A percentile compares a stretch with the other conserved stretches of the same genome.
Evolutionary conservation across 2,113 vertebrate species (phyloP).

Genomic region (Cyanoderma ruficeps): DNA sequence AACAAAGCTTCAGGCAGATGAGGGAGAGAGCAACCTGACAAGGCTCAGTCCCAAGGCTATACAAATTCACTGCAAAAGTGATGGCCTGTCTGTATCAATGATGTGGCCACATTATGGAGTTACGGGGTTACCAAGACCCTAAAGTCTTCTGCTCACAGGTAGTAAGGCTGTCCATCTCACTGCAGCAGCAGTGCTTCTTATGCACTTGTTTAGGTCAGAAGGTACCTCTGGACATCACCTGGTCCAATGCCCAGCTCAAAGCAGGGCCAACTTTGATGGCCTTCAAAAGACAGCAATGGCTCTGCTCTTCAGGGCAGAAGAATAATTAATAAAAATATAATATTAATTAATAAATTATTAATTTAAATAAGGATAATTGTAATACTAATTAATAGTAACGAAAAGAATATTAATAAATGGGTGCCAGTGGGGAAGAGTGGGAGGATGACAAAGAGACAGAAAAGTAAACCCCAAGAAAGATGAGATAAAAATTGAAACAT

Average conservation of each 20-base stretch:
- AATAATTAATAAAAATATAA: too few relatives aligned
- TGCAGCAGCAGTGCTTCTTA: not conserved
- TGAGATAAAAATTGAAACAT: not conserved
- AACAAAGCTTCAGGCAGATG: not conserved
- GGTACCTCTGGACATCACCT: not conserved
- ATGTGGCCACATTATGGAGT: not conserved
- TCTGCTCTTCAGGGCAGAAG: not conserved
- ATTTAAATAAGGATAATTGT: not conserved
- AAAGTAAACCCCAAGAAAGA: not conserved
- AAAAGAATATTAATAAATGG: not conserved
- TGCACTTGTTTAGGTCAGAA: not conserved
- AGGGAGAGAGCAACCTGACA: not conserved
- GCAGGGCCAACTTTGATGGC: not conserved
- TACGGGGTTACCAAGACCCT: not conserved
- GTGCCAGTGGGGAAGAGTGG: accelerated
- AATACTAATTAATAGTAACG: not conserved
- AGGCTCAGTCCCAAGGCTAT: not conserved
- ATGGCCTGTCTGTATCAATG: not conserved
- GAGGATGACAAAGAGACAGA: not conserved
- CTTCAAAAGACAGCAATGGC: not conserved
- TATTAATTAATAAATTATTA: too few relatives aligned
- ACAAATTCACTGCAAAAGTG: not conserved
- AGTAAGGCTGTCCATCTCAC: not conserved
- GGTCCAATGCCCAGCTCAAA: not conserved
- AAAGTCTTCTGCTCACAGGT: not conserved